Evolutionary conservation across 2,797 vertebrate genomes (phyloP).

Genomic region (Pipistrellus nathusii): DNA sequence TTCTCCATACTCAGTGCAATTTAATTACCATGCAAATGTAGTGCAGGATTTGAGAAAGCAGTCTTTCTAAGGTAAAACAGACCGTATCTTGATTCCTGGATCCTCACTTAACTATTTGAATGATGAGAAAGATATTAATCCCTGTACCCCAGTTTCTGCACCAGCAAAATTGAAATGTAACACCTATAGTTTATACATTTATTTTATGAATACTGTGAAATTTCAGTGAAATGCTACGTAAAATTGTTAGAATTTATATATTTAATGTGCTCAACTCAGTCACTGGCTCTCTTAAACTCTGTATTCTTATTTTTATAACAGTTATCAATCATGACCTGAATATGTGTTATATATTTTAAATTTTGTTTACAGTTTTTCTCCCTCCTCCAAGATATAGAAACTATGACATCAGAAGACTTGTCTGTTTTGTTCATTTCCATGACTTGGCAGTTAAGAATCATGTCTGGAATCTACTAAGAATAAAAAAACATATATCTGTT

Average conservation of each 20-base stretch:
- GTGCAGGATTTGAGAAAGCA: background rate
- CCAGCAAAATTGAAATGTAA: background rate
- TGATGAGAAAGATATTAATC: background rate
- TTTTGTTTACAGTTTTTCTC: background rate
- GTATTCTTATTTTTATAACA: background rate
- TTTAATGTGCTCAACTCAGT: background rate
- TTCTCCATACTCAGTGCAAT: background rate
- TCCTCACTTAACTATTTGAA: background rate
- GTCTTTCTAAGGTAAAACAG: background rate
- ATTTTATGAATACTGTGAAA: conserved; percentile 1
- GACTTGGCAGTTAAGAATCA: background rate
- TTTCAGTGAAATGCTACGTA: background rate
- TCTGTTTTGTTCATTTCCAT: background rate
- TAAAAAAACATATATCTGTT: background rate
- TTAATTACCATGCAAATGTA: background rate
- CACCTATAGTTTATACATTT: background rate
- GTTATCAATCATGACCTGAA: background rate
- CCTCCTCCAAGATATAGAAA: background rate
- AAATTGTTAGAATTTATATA: background rate
- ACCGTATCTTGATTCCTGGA: background rate
- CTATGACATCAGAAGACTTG: background rate
- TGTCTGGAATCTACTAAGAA: background rate
- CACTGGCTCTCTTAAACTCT: background rate
- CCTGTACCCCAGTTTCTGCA: background rate
- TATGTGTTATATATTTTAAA: background rate